Evolutionary conservation across 2,888 invertebrate species (phyloP).

Genomic region (Euzetes globulus): DNA sequence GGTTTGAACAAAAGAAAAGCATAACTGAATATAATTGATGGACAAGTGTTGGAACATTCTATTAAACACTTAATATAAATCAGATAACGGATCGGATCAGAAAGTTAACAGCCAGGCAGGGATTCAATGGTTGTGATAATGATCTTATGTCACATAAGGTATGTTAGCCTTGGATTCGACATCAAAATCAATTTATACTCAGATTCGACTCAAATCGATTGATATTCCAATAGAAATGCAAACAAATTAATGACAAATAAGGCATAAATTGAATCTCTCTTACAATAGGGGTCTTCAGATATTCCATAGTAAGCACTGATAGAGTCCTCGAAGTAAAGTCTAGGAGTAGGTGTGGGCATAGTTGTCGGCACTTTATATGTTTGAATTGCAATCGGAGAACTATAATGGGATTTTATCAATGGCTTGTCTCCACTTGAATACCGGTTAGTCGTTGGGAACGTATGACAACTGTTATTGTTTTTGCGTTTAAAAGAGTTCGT

Average conservation of each 20-base stretch:
- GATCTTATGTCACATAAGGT: no score
- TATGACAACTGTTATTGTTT: neutral
- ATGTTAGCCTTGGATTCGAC: no score
- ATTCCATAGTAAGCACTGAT: constrained; percentile 16
- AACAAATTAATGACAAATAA: neutral
- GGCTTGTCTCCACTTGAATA: neutral
- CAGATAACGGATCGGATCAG: no score
- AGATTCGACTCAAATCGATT: no score
- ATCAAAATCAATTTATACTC: no score
- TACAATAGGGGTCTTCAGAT: constrained; percentile 19
- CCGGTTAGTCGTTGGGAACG: neutral
- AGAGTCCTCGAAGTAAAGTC: neutral
- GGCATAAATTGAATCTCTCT: neutral
- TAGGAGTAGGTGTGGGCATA: constrained; percentile 13
- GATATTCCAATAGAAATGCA: neutral
- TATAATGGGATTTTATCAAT: neutral
- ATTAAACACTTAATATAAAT: no score
- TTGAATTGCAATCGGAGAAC: neutral
- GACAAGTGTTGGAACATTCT: no score
- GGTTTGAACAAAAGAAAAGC: no score
- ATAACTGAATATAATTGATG: no score
- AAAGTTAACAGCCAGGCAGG: no score
- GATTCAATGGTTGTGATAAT: no score
- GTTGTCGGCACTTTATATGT: neutral
- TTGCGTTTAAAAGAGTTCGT: constrained; percentile 1